Evolutionary conservation across 1,140 invertebrate genomes (phyloP).

Genomic region (Reticulitermes speratus): DNA sequence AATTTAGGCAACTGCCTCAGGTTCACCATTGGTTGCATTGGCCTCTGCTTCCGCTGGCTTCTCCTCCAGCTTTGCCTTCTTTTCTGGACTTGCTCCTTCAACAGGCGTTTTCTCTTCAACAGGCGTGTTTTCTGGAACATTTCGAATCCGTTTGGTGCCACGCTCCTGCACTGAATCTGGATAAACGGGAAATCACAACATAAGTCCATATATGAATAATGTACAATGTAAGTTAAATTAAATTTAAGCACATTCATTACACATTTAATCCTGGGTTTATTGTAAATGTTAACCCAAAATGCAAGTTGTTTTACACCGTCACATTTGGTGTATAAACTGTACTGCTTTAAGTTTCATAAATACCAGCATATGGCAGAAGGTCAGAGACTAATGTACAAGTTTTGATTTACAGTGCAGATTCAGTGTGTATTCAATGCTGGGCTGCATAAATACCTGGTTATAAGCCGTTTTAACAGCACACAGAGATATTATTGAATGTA

Average conservation of each 20-base stretch:
- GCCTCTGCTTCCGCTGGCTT: constrained; percentile 57
- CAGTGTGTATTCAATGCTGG: too few relatives aligned
- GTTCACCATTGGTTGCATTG: constrained; percentile 53
- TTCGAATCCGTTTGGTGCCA: constrained; percentile 59
- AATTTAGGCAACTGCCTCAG: constrained; percentile 50
- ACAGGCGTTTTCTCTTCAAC: constrained; percentile 48
- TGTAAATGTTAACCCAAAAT: not conserved
- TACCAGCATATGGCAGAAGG: not conserved
- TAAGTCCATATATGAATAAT: not conserved
- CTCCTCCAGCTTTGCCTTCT: constrained; percentile 69
- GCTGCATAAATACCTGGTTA: not conserved
- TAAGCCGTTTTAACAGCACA: not conserved
- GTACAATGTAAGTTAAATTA: not conserved
- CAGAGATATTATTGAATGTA: not conserved
- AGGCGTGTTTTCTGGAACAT: constrained; percentile 54
- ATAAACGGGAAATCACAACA: not conserved
- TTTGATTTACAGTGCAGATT: too few relatives aligned
- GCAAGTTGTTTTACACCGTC: too few relatives aligned
- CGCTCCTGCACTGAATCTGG: constrained; percentile 43
- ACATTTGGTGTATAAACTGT: too few relatives aligned
- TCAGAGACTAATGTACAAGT: too few relatives aligned
- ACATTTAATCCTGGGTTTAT: not conserved
- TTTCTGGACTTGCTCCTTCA: constrained; percentile 64
- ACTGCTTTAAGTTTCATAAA: not conserved
- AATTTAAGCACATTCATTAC: too few relatives aligned